Evolutionary conservation across 2,888 invertebrate genomes (phyloP), one percentile per base, ranked within the genome.

Genomic region (Rambutsinella grinnellia): DNA sequence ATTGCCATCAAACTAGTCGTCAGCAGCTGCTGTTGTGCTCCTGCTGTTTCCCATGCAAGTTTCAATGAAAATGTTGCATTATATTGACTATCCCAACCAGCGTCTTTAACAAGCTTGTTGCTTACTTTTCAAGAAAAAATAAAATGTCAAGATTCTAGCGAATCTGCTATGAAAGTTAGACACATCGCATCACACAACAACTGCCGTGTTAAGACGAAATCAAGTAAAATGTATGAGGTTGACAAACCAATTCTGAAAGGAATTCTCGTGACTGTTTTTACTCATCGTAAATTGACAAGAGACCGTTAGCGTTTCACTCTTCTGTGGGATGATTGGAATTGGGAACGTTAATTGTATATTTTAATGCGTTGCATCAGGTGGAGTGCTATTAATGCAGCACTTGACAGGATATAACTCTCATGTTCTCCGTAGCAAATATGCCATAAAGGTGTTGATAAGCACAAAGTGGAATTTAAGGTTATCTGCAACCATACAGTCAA

Each of bases 401-500:
- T 70, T 61, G 61, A 70, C 70, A 63, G 57, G 28, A 44, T 57
- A 61, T 71, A 56, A 61, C 54, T 62, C 56, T 62, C 47, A 28
- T 66, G 66, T 66, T 65, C 8, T 66, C 63, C 36, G 60, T 44
- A 49, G 49, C 49, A 63, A 71, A 71, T 61, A 63, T 57, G 70
- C 61, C 70, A 27, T 57, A 46, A 71, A 71, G 62, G 70, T 71
- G 70, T 63, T 63, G 70, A 71, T 63, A 71, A 71, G 63, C 62
- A 21, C 23, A 44, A 70, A 57, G 21, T 36, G 56, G 47, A 56
- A 63, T 47, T 57, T 27, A 36, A n/a, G n/a, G n/a, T n/a, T n/a
- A n/a, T n/a, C n/a, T n/a, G n/a, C n/a, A n/a, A n/a, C n/a, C n/a
- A n/a, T n/a, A n/a, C n/a, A n/a, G n/a, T n/a, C n/a, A n/a, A n/a